Percentiles rank a stretch among this genome's conserved stretches.
phyloP scores from a whole-genome alignment of 2,888 invertebrate species.

The Andrena haemorrhoa region DNA sequence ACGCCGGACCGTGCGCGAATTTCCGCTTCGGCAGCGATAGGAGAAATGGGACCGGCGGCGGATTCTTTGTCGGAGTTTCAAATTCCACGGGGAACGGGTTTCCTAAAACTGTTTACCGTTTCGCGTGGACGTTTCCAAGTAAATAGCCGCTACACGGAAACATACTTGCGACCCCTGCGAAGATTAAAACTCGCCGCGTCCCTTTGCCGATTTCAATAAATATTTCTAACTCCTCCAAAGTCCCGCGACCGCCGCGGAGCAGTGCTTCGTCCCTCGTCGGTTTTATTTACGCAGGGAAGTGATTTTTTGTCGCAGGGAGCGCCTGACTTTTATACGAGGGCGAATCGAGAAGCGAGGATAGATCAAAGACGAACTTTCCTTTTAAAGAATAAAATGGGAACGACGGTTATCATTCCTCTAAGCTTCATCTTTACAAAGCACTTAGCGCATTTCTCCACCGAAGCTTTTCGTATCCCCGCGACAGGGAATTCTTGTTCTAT shows the following conservation, averaged over 20 bases:
- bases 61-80: constrained; percentile 45
- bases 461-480: not conserved
- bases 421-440: constrained; percentile 8
- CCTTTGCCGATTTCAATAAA: constrained; percentile 42
- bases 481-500: not conserved
- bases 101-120: constrained; percentile 54
- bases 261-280: not conserved
- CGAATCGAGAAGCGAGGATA: constrained; percentile 24
- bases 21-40: not conserved
- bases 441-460: constrained; percentile 15
- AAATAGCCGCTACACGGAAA: constrained; percentile 51
- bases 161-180: constrained; percentile 42
- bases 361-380: constrained; percentile 36
- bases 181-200: constrained; percentile 44
- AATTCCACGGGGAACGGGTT: constrained; percentile 41
- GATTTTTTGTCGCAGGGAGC: constrained; percentile 25
- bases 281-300: constrained; percentile 35
- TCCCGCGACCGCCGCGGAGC: not conserved
- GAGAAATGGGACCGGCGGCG: not conserved
- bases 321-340: constrained; percentile 4
- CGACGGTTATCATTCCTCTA: constrained; percentile 11
- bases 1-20: constrained; percentile 2
- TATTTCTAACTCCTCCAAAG: constrained; percentile 50
- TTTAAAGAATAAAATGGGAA: constrained; percentile 19
- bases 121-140: constrained; percentile 41